Evolutionary conservation across 1,140 invertebrate genomes (phyloP).

Genomic region (Heterodera schachtii): DNA sequence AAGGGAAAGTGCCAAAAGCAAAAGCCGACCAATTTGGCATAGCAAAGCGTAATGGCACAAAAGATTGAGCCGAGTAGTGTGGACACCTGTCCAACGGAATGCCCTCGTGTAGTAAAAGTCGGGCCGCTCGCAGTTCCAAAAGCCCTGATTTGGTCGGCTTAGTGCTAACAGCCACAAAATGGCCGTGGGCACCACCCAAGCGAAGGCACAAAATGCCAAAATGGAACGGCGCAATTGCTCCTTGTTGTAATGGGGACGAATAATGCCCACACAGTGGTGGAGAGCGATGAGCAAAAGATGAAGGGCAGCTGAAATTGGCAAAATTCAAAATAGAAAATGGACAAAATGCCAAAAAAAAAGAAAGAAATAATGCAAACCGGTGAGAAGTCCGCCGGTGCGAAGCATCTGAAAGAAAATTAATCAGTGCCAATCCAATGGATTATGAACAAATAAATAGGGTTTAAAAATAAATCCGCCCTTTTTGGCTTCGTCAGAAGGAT

Average conservation of each 20-base stretch:
- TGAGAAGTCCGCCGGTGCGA: slow-evolving; percentile 49
- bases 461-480: too few relatives aligned
- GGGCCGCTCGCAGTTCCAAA: slow-evolving; percentile 45
- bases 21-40: slow-evolving; percentile 41
- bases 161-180: slow-evolving; percentile 41
- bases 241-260: slow-evolving; percentile 39
- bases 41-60: slow-evolving; percentile 46
- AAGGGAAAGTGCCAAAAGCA: background rate
- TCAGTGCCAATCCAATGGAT: background rate
- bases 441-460: background rate
- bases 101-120: slow-evolving; percentile 48
- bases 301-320: slow-evolving; percentile 34
- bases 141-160: slow-evolving; percentile 40
- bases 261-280: slow-evolving; percentile 52
- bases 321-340: background rate
- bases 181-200: slow-evolving; percentile 42
- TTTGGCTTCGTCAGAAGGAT: too few relatives aligned
- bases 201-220: slow-evolving; percentile 34
- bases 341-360: too few relatives aligned
- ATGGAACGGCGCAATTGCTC: slow-evolving; percentile 5
- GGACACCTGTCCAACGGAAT: slow-evolving; percentile 49
- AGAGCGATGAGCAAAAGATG: slow-evolving; percentile 55
- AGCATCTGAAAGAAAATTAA: slow-evolving; percentile 39
- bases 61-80: slow-evolving; percentile 46
- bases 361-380: slow-evolving; percentile 3